Base-by-base conservation (phyloP, 2,888 invertebrate genomes). In the Cheilosia impressa region DNA sequence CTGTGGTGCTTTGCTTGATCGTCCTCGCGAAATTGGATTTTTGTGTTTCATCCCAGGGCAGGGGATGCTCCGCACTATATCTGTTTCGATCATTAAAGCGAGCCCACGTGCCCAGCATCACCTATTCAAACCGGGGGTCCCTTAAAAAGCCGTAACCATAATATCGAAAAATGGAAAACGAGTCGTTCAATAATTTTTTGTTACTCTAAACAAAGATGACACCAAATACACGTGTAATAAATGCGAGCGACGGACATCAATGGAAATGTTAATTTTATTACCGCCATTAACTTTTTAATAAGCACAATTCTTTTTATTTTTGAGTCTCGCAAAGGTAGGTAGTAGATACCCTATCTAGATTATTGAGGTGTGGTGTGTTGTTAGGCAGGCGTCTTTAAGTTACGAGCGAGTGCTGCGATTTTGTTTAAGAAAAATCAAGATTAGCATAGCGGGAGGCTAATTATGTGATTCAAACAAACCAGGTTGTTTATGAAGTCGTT, bases 1-100 rank as follows among this genome's bases (percentile, higher is more conserved):
- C 85, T 76, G 76, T 77, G 76, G 81, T 85, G 76, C 71, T 85
- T 85, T 63, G 68, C 38, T 27, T 38, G 38, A 13, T 38, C 3
- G 38, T 38, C 13, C 13, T 71, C 76, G 85, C 81, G 85, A 85
- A 85, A 85, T 85, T 85, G 81, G 85, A 81, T 81, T 81, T 66
- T 81, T 38, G 1, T 34, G 31, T 45, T 62, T 34, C 55, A 63
- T 65, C 53, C 43, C 22, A 50, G 5, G 24, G 0, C n/a, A n/a
- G n/a, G n/a, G n/a, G n/a, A n/a, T 24, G 24, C 6, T n/a, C 7
- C 19, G n/a, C 34, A 5, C 60, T 31, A 4, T 24, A 10, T 13
- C 50, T 13, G 45, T 4, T 5, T 55, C 22, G 17, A 19, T 27
- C 31, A 68, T 41, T 68, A 15, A 57, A 73, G 34, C 43, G 45